These are phyloP conservation scores for Sinhomidia bicolor DNA, from an alignment of 2,888 invertebrate species.

Conservation along the genomic window DNA sequence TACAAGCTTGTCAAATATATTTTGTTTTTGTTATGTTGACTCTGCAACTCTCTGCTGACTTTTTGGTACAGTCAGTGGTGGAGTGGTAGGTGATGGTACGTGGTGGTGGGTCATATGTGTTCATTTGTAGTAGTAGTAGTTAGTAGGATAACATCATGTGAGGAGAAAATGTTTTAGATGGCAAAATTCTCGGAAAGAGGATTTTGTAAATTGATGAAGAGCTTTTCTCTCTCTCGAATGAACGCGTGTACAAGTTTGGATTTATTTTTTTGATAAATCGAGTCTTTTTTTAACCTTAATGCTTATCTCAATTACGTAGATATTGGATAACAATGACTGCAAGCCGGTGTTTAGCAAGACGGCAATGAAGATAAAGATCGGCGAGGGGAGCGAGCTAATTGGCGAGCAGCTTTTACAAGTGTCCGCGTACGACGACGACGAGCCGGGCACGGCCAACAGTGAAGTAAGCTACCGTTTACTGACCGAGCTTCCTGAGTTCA, in stretches of 20 bases:
- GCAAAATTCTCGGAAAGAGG: neutral
- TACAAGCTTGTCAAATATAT: neutral
- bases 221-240: neutral
- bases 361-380: slow-evolving; percentile 91
- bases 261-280: neutral
- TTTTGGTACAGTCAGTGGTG: no score
- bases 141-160: neutral
- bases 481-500: slow-evolving; percentile 85
- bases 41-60: neutral
- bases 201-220: neutral
- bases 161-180: neutral
- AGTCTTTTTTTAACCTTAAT: neutral
- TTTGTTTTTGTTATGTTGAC: slow-evolving; percentile 1
- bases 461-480: slow-evolving; percentile 82
- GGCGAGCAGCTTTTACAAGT: slow-evolving; percentile 93
- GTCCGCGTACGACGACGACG: slow-evolving; percentile 92
- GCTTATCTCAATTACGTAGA: neutral
- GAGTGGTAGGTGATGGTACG: no score
- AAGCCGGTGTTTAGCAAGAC: slow-evolving; percentile 92
- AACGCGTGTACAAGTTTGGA: no score
- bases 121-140: no score
- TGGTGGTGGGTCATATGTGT: no score
- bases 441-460: slow-evolving; percentile 83
- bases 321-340: slow-evolving; percentile 95
- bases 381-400: slow-evolving; percentile 90